Percentiles rank a stretch among this genome's conserved stretches.
Conservation (phyloP, 2,797 vertebrate species). For the Diceros bicornis region DNA sequence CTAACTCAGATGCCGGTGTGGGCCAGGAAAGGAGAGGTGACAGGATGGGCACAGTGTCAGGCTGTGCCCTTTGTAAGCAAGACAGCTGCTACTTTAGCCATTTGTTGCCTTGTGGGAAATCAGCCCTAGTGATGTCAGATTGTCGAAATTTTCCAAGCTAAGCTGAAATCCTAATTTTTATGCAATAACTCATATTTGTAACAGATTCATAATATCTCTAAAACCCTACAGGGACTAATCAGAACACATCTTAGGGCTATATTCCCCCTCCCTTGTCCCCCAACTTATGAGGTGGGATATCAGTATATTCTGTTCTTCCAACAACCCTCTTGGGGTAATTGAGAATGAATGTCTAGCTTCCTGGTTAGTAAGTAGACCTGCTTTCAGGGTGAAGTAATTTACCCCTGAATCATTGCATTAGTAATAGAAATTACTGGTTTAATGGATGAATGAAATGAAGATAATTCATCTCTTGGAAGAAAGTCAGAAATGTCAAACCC, state of each 20-base stretch:
- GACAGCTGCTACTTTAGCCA: background rate
- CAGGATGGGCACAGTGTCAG: background rate
- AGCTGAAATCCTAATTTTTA: slow-evolving; percentile 2
- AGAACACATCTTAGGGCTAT: background rate
- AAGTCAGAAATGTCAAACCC: slow-evolving; percentile 73
- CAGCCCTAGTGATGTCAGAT: background rate
- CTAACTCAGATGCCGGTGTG: background rate
- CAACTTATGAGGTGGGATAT: background rate
- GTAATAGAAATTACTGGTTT: slow-evolving; percentile 51
- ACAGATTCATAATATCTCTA: slow-evolving; percentile 35
- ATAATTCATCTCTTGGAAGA: slow-evolving; percentile 71
- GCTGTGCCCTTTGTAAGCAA: background rate
- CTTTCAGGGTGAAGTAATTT: slow-evolving; percentile 46
- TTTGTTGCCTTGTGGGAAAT: background rate
- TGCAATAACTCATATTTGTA: background rate
- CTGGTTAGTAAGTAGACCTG: slow-evolving; percentile 61
- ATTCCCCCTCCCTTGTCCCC: no score
- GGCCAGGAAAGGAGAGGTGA: background rate
- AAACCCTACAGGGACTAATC: background rate
- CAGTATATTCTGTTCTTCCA: slow-evolving; percentile 15
- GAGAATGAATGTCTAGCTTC: slow-evolving; percentile 40
- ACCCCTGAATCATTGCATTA: slow-evolving; percentile 73
- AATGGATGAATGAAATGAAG: slow-evolving; percentile 64
- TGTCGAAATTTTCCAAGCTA: background rate
- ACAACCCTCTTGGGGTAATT: background rate